phyloP scores from a whole-genome alignment of 1,140 invertebrate genomes.

The Diploscapter pachys region DNA sequence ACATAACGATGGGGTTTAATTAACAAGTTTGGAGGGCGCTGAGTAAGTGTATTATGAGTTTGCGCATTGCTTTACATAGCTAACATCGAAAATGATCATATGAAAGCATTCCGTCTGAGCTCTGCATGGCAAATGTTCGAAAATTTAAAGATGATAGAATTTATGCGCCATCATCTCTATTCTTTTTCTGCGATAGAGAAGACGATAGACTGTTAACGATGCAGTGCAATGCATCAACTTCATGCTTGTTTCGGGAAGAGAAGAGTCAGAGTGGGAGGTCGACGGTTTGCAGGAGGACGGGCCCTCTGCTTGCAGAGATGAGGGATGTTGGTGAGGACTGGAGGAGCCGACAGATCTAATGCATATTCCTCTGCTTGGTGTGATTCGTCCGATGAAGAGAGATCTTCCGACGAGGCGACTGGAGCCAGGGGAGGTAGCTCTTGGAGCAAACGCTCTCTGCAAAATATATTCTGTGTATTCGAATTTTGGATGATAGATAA shows the following conservation, averaged over 20 bases:
- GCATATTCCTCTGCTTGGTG: conserved; percentile 49
- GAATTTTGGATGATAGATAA: background rate
- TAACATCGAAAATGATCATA: too few relatives aligned
- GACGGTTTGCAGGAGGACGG: conserved; percentile 21
- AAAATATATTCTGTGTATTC: conserved; percentile 16
- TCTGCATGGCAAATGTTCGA: too few relatives aligned
- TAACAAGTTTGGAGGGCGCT: too few relatives aligned
- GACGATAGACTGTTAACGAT: too few relatives aligned
- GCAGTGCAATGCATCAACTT: too few relatives aligned
- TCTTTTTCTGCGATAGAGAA: too few relatives aligned
- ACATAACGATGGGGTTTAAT: too few relatives aligned
- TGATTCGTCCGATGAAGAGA: conserved; percentile 45
- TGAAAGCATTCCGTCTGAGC: too few relatives aligned
- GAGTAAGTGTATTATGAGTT: too few relatives aligned
- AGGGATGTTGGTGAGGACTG: conserved; percentile 36
- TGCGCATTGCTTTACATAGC: too few relatives aligned
- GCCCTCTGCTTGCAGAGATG: conserved; percentile 27
- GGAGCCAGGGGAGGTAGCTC: conserved; percentile 57
- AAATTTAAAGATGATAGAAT: too few relatives aligned
- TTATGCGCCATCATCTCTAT: too few relatives aligned
- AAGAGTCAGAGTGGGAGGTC: conserved; percentile 16
- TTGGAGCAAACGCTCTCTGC: conserved; percentile 54
- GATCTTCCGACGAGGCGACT: conserved; percentile 55
- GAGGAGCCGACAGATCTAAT: conserved; percentile 49
- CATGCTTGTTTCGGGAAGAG: background rate